Base-by-base conservation (phyloP, 2,113 vertebrate species). In the Daphoenositta chrysoptera region DNA sequence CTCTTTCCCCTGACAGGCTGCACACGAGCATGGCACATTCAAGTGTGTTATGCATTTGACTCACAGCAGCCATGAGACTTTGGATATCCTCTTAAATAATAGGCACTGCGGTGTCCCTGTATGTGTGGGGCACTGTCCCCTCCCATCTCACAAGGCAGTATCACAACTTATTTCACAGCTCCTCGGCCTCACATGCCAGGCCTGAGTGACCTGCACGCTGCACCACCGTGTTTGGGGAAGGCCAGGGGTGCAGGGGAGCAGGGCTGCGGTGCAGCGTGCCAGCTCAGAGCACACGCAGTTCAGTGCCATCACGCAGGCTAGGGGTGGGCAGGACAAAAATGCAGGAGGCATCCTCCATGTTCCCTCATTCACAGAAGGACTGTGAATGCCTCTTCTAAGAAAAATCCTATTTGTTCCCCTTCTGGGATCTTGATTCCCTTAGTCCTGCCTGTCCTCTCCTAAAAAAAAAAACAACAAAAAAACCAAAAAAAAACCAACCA, bases 231-330 rank as follows among this genome's bases (percentile, higher is more conserved):
- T 27, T 12, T 26, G 27, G 42, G 18, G 27, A 57, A 30, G 39
- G 76, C 15, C 0, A 0, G 2, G 18, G 15, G 11, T 14, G 26
- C 35, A 23, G 35, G 15, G n/a, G 22, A 66, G 24, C 39, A 39
- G 39, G 39, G 10, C 50, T 27, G 45, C 0, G 0, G 8, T 13
- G 58, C 44, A 6, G 1, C 0, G 0, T 3, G 22, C 24, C 47
- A 65, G 37, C 44, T n/a, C 51, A 19, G 48, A 37, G 39, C 30
- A 39, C 30, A 2, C 1, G 8, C 20, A 33, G 17, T 7, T 88
- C 66, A 11, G 15, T 22, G 26, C 42, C 37, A 64, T 3, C 21
- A 15, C 0, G 0, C 30, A 24, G 21, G 11, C 13, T 28, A 14
- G 17, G 22, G 4, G 3, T 8, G 6, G 35, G n/a, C 30, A 77